Evolutionary conservation across 2,888 invertebrate genomes (phyloP).

Genomic region (Rapana venosa): DNA sequence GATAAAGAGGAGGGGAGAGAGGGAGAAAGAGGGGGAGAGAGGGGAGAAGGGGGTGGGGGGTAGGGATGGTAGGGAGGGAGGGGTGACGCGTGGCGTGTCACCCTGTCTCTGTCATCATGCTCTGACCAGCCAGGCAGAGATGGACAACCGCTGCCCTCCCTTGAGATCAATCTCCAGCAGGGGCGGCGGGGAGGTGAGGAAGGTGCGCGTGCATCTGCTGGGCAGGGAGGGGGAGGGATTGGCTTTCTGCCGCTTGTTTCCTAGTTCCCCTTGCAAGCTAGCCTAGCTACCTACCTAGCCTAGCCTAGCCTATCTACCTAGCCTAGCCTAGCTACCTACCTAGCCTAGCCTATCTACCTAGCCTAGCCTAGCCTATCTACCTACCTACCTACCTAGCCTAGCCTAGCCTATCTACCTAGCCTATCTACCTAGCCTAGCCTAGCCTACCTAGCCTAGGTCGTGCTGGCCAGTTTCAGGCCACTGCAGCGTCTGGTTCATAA

Average conservation of each 20-base stretch:
- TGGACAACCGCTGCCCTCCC: constrained; percentile 18
- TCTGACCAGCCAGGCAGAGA: constrained; percentile 8
- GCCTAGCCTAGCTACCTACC: too few species aligned
- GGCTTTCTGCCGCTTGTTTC: neutral
- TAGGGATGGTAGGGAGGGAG: neutral
- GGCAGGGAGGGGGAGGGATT: too few species aligned
- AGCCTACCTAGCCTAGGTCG: too few species aligned
- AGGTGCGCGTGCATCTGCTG: neutral
- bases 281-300: too few species aligned
- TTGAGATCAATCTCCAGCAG: neutral
- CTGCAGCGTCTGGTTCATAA: too few species aligned
- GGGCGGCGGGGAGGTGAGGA: neutral
- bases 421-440: too few species aligned
- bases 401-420: too few species aligned
- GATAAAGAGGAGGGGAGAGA: neutral
- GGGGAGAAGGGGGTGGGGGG: neutral
- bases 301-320: too few species aligned
- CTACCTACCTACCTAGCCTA: too few species aligned
- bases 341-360: too few species aligned
- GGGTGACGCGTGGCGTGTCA: constrained; percentile 29
- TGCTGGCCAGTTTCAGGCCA: too few species aligned
- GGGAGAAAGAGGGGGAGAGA: neutral
- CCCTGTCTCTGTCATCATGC: constrained; percentile 27
- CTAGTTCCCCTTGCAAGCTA: neutral
- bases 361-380: too few species aligned